These are phyloP conservation scores for Drosophila persimilis DNA, from an alignment of 1,140 invertebrate species.

Conservation along the genomic window DNA sequence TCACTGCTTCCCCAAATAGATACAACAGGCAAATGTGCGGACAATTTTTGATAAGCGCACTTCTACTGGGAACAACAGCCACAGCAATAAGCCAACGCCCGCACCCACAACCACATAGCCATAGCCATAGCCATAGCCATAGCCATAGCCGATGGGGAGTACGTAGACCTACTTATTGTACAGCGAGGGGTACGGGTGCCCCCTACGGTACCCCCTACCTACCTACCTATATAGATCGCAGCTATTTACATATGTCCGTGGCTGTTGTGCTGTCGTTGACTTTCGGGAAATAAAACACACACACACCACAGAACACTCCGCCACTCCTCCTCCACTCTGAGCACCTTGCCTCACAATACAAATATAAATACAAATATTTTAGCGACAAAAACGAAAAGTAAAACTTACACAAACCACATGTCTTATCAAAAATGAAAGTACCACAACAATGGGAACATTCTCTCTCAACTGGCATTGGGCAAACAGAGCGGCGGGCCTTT, in stretches of 20 bases:
- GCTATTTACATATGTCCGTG: constrained; percentile 72
- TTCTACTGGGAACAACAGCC: constrained; percentile 40
- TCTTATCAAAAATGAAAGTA: constrained; percentile 24
- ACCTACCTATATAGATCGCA: constrained; percentile 61
- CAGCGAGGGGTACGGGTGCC: not conserved
- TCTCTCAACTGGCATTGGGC: not conserved
- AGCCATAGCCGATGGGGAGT: not conserved
- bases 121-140: not conserved
- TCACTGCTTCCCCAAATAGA: constrained; percentile 34
- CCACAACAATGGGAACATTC: constrained; percentile 7
- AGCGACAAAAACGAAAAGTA: constrained; percentile 44
- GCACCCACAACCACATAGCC: constrained; percentile 52
- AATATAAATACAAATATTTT: constrained; percentile 73
- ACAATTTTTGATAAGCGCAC: constrained; percentile 63
- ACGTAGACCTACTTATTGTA: too few species aligned
- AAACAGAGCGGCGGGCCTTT: constrained; percentile 1
- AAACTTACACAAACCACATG: constrained; percentile 44
- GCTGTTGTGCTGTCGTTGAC: constrained; percentile 46
- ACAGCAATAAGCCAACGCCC: constrained; percentile 65
- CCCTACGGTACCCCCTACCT: constrained; percentile 36
- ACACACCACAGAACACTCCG: not conserved
- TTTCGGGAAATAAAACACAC: constrained; percentile 74
- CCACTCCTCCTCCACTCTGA: not conserved
- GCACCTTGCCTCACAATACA: constrained; percentile 56
- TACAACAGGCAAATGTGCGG: constrained; percentile 40